A percentile compares a stretch with the other conserved stretches of the same genome.
These are phyloP conservation scores for Sycophaga agraensis DNA, from an alignment of 1,140 invertebrate species.

Conservation along the genomic window DNA sequence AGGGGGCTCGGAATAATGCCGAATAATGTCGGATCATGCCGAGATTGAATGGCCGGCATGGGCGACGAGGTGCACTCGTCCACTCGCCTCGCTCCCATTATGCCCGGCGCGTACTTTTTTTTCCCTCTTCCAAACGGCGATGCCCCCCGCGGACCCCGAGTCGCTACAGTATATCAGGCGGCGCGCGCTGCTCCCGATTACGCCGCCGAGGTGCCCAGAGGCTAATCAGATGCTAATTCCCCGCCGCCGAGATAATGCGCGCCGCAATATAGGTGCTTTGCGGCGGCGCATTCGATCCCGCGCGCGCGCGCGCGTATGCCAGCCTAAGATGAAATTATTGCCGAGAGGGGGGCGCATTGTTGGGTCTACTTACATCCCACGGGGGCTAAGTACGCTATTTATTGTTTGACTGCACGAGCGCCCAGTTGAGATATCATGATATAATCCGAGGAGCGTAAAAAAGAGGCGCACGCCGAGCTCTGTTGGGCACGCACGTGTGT, in stretches of 20 bases:
- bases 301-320: neutral
- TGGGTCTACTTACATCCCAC: neutral
- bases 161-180: no score
- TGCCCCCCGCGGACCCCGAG: no score
- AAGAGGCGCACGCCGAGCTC: neutral
- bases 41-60: neutral
- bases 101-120: neutral
- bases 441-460: neutral
- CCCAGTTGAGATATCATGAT: slow-evolving; percentile 11
- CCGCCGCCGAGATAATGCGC: slow-evolving; percentile 1
- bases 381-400: slow-evolving; percentile 12
- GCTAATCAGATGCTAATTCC: slow-evolving; percentile 20
- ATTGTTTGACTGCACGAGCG: neutral
- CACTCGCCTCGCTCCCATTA: neutral
- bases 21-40: neutral
- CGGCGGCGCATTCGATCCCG: neutral
- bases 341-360: neutral
- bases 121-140: no score
- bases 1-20: neutral
- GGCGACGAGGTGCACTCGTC: neutral
- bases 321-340: slow-evolving; percentile 12
- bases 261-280: slow-evolving; percentile 11
- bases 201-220: no score
- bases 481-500: no score
- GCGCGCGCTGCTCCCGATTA: no score